Evolutionary conservation across 2,888 invertebrate genomes (phyloP).

Genomic region (Aphodius granarius): DNA sequence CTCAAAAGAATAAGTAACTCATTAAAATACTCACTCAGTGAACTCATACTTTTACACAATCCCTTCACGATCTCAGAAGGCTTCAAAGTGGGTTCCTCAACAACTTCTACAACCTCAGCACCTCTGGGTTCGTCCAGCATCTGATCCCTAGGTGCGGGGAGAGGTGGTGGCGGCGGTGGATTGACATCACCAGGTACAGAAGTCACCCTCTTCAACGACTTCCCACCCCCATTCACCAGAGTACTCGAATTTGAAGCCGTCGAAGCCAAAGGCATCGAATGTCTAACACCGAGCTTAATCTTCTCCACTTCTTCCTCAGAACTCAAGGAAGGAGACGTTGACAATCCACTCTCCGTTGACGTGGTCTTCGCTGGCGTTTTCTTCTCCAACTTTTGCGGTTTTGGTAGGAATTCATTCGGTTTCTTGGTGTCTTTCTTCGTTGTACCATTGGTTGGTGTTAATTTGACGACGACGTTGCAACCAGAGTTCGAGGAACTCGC

Average conservation of each 20-base stretch:
- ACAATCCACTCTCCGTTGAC: conserved; percentile 47
- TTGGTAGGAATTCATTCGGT: conserved; percentile 48
- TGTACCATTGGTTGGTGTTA: conserved; percentile 33
- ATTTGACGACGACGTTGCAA: conserved; percentile 51
- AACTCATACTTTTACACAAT: conserved; percentile 61
- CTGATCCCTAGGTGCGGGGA: conserved; percentile 52
- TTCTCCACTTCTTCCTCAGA: conserved; percentile 48
- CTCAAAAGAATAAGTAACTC: conserved; percentile 24
- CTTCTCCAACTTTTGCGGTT: conserved; percentile 49
- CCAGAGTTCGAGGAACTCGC: conserved; percentile 52
- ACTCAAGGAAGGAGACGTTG: conserved; percentile 49
- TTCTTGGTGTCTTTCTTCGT: conserved; percentile 37
- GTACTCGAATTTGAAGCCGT: conserved; percentile 14
- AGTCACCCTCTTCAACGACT: conserved; percentile 60
- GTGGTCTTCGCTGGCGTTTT: conserved; percentile 37
- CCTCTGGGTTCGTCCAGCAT: conserved; percentile 45
- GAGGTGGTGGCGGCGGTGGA: conserved; percentile 71
- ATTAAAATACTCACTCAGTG: conserved; percentile 53
- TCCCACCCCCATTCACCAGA: conserved; percentile 26
- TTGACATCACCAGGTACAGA: conserved; percentile 59
- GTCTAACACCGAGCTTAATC: conserved; percentile 46
- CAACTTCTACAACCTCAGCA: conserved; percentile 57
- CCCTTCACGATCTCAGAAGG: conserved; percentile 67
- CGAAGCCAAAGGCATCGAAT: conserved; percentile 44
- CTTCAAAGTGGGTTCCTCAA: conserved; percentile 69